phyloP scores from a whole-genome alignment of 2,888 invertebrate genomes.

The Ophion ellenae region DNA sequence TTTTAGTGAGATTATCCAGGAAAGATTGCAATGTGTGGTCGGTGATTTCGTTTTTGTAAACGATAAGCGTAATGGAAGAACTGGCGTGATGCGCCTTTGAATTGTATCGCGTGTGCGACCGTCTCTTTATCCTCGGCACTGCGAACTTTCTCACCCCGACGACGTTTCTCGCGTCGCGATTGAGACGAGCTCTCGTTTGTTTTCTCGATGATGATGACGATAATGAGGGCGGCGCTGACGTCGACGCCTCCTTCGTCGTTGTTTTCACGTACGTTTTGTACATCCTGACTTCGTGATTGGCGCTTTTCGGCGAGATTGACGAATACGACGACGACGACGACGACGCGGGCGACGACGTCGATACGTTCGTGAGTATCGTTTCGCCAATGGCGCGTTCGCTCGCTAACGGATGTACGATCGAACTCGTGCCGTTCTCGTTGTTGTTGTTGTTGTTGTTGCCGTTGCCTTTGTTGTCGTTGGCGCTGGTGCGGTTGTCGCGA shows the following conservation, averaged over 20 bases:
- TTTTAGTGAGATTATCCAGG: constrained; percentile 75
- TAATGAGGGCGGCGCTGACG: constrained; percentile 53
- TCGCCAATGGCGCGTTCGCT: constrained; percentile 18
- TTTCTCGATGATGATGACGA: constrained; percentile 26
- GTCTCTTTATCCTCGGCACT: constrained; percentile 20
- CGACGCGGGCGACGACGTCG: constrained; percentile 29
- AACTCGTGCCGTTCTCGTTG: constrained; percentile 40
- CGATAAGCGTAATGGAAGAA: constrained; percentile 84
- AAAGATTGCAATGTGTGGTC: constrained; percentile 79
- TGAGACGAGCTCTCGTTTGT: background rate
- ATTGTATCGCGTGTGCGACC: constrained; percentile 45
- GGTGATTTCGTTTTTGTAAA: constrained; percentile 82
- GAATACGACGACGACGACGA: constrained; percentile 8
- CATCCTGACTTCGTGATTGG: constrained; percentile 47
- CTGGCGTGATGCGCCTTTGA: constrained; percentile 76
- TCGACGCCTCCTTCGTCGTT: constrained; percentile 32
- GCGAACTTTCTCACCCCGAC: background rate
- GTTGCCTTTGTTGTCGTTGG: constrained; percentile 42
- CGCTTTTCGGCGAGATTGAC: constrained; percentile 22
- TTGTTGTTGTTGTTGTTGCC: constrained; percentile 61
- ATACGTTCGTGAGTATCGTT: constrained; percentile 29
- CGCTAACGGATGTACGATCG: constrained; percentile 3
- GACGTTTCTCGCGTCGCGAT: background rate
- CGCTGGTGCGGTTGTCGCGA: background rate
- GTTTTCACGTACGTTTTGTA: constrained; percentile 38